Conservation (phyloP, 2,888 invertebrate genomes). For the Prosopocoilus inquinatus region DNA sequence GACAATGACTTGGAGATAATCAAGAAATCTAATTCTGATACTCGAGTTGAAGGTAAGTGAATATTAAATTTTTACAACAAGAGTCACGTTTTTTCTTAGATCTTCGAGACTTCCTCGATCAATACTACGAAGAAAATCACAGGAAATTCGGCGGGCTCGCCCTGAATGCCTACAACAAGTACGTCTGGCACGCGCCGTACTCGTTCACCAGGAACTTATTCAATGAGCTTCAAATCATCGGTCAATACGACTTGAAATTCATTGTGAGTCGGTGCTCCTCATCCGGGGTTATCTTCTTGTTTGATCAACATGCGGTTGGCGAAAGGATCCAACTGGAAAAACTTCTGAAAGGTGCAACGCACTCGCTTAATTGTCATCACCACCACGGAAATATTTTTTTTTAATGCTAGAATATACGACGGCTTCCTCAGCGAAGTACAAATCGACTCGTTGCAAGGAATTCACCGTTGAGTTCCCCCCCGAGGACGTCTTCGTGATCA, state of each 20-base stretch:
- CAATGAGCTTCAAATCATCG: constrained; percentile 55
- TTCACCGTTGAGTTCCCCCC: constrained; percentile 39
- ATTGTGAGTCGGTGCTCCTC: constrained; percentile 56
- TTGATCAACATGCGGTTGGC: constrained; percentile 88
- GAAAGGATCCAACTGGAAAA: constrained; percentile 78
- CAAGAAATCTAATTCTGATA: constrained; percentile 45
- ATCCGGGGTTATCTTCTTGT: constrained; percentile 59
- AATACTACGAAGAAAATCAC: constrained; percentile 40
- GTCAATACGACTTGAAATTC: constrained; percentile 75
- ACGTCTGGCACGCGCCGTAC: constrained; percentile 13
- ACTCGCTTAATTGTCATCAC: no score
- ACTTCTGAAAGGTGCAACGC: constrained; percentile 57
- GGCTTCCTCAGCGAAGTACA: constrained; percentile 16
- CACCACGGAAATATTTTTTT: not conserved
- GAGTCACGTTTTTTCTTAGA: constrained; percentile 33
- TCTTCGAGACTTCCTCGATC: constrained; percentile 41
- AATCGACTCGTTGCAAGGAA: constrained; percentile 25
- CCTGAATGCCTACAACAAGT: constrained; percentile 5
- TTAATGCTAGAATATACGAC: constrained; percentile 3
- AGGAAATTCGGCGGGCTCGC: constrained; percentile 16
- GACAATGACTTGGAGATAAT: constrained; percentile 41
- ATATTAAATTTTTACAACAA: not conserved
- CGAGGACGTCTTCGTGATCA: constrained; percentile 56
- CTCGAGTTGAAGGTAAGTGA: constrained; percentile 27
- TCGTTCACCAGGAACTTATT: constrained; percentile 53